A percentile compares a stretch with the other conserved stretches of the same genome.
Evolutionary conservation across 2,113 vertebrate genomes (phyloP).

Genomic region (Trachemys scripta): DNA sequence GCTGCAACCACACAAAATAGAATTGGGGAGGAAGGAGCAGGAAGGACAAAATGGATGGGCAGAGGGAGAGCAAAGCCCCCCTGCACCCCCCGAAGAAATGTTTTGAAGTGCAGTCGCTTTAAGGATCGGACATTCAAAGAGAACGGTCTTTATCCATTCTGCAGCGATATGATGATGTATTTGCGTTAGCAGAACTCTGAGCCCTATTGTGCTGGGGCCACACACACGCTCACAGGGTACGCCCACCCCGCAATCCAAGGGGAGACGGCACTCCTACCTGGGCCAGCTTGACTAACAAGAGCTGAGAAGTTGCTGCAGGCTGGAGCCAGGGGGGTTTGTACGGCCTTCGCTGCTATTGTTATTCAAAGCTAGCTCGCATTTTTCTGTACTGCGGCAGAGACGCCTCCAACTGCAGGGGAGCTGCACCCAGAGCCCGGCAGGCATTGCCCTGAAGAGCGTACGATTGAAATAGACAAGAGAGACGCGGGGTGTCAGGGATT

Average conservation of each 20-base stretch:
- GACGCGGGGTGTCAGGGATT: background rate
- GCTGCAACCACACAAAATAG: background rate
- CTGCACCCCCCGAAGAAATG: background rate
- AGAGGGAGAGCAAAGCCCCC: background rate
- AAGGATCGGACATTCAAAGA: background rate
- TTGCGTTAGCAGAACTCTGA: no score
- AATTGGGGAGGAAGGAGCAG: background rate
- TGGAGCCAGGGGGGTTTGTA: background rate
- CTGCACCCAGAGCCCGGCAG: background rate
- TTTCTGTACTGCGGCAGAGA: background rate
- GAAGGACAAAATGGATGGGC: background rate
- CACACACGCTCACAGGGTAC: background rate
- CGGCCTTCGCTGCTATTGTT: background rate
- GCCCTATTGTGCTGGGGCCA: background rate
- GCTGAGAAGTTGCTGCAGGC: background rate
- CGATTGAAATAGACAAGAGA: background rate
- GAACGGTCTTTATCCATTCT: background rate
- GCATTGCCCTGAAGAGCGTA: background rate
- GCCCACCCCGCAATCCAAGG: background rate
- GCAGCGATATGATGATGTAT: background rate
- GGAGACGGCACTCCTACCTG: fast-evolving
- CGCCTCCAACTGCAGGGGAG: background rate
- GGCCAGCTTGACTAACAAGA: background rate
- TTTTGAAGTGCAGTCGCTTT: constrained; percentile 2
- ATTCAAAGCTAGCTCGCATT: background rate